These are phyloP conservation scores for Litoditis marina DNA, from an alignment of 2,888 invertebrate genomes.

Conservation along the genomic window DNA sequence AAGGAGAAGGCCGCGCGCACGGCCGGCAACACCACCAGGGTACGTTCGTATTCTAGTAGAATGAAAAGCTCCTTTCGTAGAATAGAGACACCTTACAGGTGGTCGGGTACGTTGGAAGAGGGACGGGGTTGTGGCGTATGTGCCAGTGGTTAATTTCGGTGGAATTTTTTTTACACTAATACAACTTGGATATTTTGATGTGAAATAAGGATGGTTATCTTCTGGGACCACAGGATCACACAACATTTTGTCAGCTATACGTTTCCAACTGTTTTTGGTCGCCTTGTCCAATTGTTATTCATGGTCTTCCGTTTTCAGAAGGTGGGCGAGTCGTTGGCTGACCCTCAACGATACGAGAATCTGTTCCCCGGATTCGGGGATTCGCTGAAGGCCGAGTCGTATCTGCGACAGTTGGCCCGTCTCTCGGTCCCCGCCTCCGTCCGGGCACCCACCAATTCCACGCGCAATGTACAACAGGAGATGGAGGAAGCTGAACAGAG, in stretches of 20 bases:
- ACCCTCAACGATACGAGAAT: conserved; percentile 92
- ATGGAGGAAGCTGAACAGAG: conserved; percentile 43
- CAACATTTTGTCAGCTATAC: no score
- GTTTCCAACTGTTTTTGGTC: conserved; percentile 1
- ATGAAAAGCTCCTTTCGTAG: neutral
- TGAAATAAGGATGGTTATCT: no score
- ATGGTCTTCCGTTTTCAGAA: conserved; percentile 27
- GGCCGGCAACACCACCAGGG: conserved; percentile 24
- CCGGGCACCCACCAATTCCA: conserved; percentile 30
- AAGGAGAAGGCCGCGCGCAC: conserved; percentile 69
- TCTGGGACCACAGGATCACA: no score
- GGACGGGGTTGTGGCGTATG: no score
- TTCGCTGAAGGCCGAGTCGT: conserved; percentile 48
- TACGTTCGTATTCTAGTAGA: conserved; percentile 3
- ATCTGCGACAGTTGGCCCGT: conserved; percentile 30
- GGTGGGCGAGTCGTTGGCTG: conserved; percentile 78
- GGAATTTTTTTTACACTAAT: no score
- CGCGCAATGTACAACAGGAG: conserved; percentile 50
- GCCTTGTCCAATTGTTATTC: neutral
- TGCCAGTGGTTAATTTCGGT: no score
- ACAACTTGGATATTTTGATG: no score
- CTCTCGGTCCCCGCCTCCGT: conserved; percentile 45
- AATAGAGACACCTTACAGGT: no score
- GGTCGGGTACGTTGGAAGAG: no score
- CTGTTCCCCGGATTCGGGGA: conserved; percentile 83